Evolutionary conservation across 2,797 vertebrate species (phyloP), one percentile per base, ranked within the genome.

Genomic region (Rhinogobio ventralis): DNA sequence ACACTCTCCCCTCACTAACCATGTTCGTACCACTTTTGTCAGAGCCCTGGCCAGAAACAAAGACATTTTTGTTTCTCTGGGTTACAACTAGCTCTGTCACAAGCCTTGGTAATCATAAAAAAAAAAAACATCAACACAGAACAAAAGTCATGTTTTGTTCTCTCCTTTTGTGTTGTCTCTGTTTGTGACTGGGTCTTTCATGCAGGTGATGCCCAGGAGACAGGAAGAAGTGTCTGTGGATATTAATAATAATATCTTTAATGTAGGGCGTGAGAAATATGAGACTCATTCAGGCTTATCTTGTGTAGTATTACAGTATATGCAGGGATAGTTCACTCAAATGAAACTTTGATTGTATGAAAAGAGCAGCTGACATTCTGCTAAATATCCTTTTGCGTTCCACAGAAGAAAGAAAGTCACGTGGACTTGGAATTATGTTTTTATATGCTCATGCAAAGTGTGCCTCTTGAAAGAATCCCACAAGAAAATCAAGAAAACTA

Each of bases 11-110:
- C 84, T 84, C 75, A 75, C 68, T 80, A 86, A 75, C 84, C 45
- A 46, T 73, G 78, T 76, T 87, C 64, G 79, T 87, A 19, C 71
- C 83, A 72, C 67, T 80, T 89, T 83, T 10, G 66, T 36, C 33
- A 83, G 49, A 84, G 62, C 68, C 46, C 82, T 68, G 49, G 75
- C 64, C 79, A 69, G 33, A 71, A 83, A 90, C 88, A 89, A 89
- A 86, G 87, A 75, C 71, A 62, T 80, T 51, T 73, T 86, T 90
- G 84, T 89, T 85, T 86, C 62, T 60, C 66, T 39, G 42, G 68
- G 57, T 62, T 76, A 84, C 76, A 78, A 62, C 39, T 60, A 23
- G 68, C 79, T 46, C 60, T 81, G 19, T 78, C 62, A 42, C 57
- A 42, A 46, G 13, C 46, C 6, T 55, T 5, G 10, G 15, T 46